Percentiles rank a stretch among this genome's conserved stretches.
These are phyloP conservation scores for Paradoxurus hermaphroditus DNA, from an alignment of 2,113 vertebrate species.

Conservation along the genomic window DNA sequence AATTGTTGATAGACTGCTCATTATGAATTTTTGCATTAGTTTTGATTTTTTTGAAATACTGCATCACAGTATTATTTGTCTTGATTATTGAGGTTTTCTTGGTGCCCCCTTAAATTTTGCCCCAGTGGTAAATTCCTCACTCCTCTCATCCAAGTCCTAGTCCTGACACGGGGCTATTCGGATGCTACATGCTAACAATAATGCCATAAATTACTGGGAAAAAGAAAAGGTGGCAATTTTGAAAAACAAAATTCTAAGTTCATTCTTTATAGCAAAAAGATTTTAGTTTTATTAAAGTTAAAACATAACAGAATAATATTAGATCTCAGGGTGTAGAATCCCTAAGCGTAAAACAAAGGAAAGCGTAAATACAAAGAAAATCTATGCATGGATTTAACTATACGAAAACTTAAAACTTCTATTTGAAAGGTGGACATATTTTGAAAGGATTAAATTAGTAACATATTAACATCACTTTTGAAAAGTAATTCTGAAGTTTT, in stretches of 20 bases:
- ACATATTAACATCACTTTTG: background rate
- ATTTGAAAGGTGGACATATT: background rate
- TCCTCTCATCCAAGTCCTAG: background rate
- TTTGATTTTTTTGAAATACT: slow-evolving; percentile 19
- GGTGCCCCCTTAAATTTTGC: background rate
- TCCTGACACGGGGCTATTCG: background rate
- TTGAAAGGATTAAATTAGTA: background rate
- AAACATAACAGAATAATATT: background rate
- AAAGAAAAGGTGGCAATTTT: background rate
- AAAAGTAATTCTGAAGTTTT: slow-evolving; percentile 22
- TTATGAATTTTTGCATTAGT: background rate
- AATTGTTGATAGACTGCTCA: background rate
- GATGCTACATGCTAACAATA: background rate
- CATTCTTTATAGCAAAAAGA: background rate
- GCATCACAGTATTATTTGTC: background rate
- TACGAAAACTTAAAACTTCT: background rate
- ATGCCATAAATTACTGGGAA: background rate
- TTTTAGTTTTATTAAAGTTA: background rate
- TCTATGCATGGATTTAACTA: background rate
- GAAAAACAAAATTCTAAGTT: background rate
- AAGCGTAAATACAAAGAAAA: slow-evolving; percentile 7
- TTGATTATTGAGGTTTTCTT: background rate
- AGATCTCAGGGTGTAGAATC: background rate
- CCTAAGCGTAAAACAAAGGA: background rate
- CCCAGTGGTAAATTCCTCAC: background rate